Base-by-base conservation (phyloP, 2,888 invertebrate species). In the Malthinus seriepunctatus region DNA sequence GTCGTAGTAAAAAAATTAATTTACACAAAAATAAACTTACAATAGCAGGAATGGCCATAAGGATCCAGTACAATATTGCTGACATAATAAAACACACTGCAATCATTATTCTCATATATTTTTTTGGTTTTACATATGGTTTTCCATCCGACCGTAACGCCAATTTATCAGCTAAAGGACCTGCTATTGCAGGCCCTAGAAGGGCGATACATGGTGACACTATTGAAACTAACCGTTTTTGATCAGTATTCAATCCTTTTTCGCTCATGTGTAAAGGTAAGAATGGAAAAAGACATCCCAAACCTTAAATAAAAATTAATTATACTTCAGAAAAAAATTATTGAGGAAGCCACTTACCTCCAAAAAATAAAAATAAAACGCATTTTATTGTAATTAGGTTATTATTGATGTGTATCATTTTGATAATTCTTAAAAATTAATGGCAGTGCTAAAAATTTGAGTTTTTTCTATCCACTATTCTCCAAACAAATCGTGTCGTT, bases 211-310 rank as follows among this genome's bases (percentile, higher is more conserved):
- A 85, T 4, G 95, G 91, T 15, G 92, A 88, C 51, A 91, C 83
- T 39, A 90, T 87, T 53, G 90, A 92, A 69, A 95, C 87, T 55
- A 89, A 83, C 12, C 90, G 86, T 32, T 88, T 86, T 76, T 95
- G 91, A 51, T 86, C 84, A 62, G 86, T 80, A 51, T 88, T 87
- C 65, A 95, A 77, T 1, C 93, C 94, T 63, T 88, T 81, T 59
- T 84, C 80, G 63, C 84, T 79, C 88, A 91, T 90, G 78, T 91
- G 92, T 57, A 89, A 81, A 11, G 91, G 87, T 62, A 95, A 86
- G 78, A 91, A 90, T 6, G 94, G 90, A 71, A 90, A 86, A 63
- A 95, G 83, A 69, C 90, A 89, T 65, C 93, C 91, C 70, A 94
- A 81, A 67, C 90, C 94, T 94, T 78, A 48, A 73, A 74, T 32